A percentile compares a stretch with the other conserved stretches of the same genome.
Evolutionary conservation across 2,888 invertebrate species (phyloP).

Genomic region (Tinea semifulvella): DNA sequence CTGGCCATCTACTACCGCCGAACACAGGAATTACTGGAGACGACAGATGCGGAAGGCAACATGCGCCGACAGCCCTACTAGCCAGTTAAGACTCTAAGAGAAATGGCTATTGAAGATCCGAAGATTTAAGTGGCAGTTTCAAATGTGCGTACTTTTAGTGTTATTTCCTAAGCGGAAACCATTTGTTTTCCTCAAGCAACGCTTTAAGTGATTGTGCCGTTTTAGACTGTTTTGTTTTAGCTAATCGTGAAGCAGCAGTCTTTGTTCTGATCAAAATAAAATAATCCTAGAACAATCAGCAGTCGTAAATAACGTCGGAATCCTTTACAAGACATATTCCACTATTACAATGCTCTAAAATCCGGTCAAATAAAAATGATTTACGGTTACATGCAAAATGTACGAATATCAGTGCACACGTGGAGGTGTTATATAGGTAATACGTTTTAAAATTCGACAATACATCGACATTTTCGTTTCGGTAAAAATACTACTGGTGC

Average conservation of each 20-base stretch:
- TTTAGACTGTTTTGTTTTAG: constrained; percentile 10
- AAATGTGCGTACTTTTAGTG: constrained; percentile 65
- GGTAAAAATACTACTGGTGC: constrained; percentile 15
- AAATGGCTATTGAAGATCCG: constrained; percentile 60
- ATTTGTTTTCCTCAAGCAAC: constrained; percentile 43
- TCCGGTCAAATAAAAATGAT: no score
- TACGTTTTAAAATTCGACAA: constrained; percentile 7
- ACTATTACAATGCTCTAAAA: no score
- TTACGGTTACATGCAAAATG: no score
- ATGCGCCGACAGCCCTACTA: constrained; percentile 31
- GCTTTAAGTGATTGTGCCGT: constrained; percentile 6
- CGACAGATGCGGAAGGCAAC: no score
- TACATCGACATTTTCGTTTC: constrained; percentile 7
- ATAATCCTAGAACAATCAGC: no score
- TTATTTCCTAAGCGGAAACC: constrained; percentile 63
- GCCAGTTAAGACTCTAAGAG: constrained; percentile 52
- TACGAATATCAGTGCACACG: background rate
- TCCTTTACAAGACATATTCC: no score
- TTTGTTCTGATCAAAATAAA: no score
- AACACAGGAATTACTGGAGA: no score
- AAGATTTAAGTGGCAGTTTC: constrained; percentile 64
- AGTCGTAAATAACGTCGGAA: no score
- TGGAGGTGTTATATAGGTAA: constrained; percentile 17
- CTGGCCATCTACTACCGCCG: no score
- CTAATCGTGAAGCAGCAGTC: background rate